Base-by-base conservation (phyloP, 2,888 invertebrate genomes). In the Andrena dorsata region DNA sequence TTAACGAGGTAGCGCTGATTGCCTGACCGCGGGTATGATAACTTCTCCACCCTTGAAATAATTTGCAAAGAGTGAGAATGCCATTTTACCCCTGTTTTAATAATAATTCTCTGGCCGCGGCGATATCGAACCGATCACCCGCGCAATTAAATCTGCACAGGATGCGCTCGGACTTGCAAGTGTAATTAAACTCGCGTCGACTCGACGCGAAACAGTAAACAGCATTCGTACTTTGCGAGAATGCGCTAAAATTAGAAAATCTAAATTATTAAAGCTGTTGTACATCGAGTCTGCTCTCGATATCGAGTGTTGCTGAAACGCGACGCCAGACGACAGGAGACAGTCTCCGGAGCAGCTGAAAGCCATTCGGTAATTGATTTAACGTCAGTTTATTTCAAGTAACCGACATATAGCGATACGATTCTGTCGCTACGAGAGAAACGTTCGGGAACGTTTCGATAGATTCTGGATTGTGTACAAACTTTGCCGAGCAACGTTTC, bases 291-390 rank as follows among this genome's bases (percentile, higher is more conserved):
- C 41, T 41, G 16, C 4, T 41, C 16, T 41, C 16, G 41, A 41
- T 16, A 41, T 41, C 41, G 41, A 16, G 41, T 41, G 16, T 41
- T 41, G 32, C 20, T 30, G 16, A 58, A 63, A 61, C 23, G 5
- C 23, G 35, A 1, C 32, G 13, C n/a, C 0, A 20, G 3, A 10
- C 7, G 8, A 10, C 23, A 56, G 23, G 30, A 51, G 20, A 35
- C 28, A 60, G 6, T 26, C 0, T 47, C 20, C 6, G 47, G 16
- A 13, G 2, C 0, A 13, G 28, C 2, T 26, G 26, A 47, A 53
- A 66, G n/a, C 20, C 2, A 13, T 65, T 41, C 3, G 49, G 8
- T 30, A 28, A 77, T 58, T 60, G 71, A 66, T 80, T 80, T 66
- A 66, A 77, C 49, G 71, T 70, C 23, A 47, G n/a, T 56, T 53